Evolutionary conservation across 2,888 invertebrate genomes (phyloP), one percentile per base, ranked within the genome.

Genomic region (Eurois occulta): DNA sequence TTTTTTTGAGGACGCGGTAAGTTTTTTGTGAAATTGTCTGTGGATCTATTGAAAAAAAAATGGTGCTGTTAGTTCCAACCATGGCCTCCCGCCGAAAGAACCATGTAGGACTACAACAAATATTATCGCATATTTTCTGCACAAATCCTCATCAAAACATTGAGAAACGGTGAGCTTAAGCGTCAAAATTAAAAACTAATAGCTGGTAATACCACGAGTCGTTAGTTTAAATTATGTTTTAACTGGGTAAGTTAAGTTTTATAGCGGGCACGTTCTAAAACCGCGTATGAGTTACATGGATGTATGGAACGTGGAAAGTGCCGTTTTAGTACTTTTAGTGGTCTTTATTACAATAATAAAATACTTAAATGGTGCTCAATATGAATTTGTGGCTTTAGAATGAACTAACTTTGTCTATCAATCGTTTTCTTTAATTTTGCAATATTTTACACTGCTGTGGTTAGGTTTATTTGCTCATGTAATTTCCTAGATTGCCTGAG

Each of bases 201-300:
- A 38, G 64, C 68, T 52, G 11, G 43, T 86, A 75, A 83, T 80
- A 85, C 75, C 64, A 16, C 55, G 7, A 70, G 67, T 75, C 78
- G 77, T 85, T 86, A 81, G 38, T 86, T 85, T 60, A 76, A 83
- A 85, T 86, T 85, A 86, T 77, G 75, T 65, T 83, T 84, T 76
- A 83, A 81, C 77, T 85, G 66, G 75, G 28, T 75, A 86, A 85
- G 75, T 85, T 83, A 48, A 73, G 76, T 86, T 86, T 84, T 72
- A 83, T 80, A 38, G 78, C 77, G 41, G 16, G 28, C 24, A 73
- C 83, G 80, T 72, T 83, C 66, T 83, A 71, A 85, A 75, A 70
- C 70, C 66, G 6, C 65, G 65, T 79, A 72, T n/a, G 32, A 46
- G 75, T 55, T 76, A 85, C 66, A 67, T 60, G 46, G 72, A 83